Evolutionary conservation across 2,888 invertebrate genomes (phyloP).

Genomic region (Microctonus hyperodae): DNA sequence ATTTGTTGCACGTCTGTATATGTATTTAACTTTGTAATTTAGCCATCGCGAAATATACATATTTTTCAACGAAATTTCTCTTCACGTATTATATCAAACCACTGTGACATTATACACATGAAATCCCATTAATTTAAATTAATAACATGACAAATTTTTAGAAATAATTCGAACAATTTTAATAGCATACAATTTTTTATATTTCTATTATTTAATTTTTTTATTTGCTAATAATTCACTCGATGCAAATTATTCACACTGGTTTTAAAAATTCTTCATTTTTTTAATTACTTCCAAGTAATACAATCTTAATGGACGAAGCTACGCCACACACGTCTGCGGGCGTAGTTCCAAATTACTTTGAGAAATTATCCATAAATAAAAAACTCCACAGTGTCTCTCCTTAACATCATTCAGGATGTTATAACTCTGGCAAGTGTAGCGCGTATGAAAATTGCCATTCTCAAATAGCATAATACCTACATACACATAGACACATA

Average conservation of each 20-base stretch:
- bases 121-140: not conserved
- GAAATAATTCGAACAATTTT: not conserved
- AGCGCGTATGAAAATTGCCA: conserved; percentile 31
- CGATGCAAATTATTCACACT: not conserved
- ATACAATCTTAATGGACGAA: conserved; percentile 30
- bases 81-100: not conserved
- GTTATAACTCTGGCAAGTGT: conserved; percentile 38
- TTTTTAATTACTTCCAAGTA: conserved; percentile 29
- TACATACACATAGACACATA: too few relatives aligned
- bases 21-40: conserved; percentile 34
- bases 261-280: not conserved
- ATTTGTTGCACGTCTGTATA: conserved; percentile 39
- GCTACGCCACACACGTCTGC: conserved; percentile 34
- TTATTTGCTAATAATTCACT: not conserved
- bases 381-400: not conserved
- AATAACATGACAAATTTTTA: not conserved
- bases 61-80: not conserved
- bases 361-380: conserved; percentile 27
- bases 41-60: not conserved
- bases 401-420: conserved; percentile 33
- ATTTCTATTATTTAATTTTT: not conserved
- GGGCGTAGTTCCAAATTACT: conserved; percentile 52
- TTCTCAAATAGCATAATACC: conserved; percentile 43
- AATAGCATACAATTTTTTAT: not conserved
- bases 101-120: not conserved